phyloP scores from a whole-genome alignment of 2,113 vertebrate genomes.

The Danionella cerebrum region DNA sequence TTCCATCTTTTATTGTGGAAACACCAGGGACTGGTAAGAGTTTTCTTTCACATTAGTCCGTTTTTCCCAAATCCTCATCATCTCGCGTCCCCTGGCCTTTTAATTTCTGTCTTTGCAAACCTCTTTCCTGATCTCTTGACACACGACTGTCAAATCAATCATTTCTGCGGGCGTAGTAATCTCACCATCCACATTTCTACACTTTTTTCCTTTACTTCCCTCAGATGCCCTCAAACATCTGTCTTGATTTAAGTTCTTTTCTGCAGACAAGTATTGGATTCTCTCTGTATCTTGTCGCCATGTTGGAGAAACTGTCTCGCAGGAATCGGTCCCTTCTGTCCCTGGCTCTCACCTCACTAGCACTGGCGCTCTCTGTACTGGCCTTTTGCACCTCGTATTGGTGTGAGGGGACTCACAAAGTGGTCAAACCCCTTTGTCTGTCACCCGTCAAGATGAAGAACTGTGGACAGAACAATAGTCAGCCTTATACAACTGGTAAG shows the following conservation, averaged over 20 bases:
- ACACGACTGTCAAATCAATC: slow-evolving; percentile 27
- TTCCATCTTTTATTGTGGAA: background rate
- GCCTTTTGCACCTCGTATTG: slow-evolving; percentile 77
- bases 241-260: background rate
- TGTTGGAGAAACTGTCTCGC: slow-evolving; percentile 61
- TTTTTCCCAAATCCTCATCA: slow-evolving; percentile 45
- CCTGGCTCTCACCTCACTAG: slow-evolving; percentile 67
- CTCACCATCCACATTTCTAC: background rate
- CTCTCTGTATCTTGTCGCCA: slow-evolving; percentile 29
- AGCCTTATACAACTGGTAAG: slow-evolving; percentile 62
- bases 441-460: slow-evolving; percentile 73
- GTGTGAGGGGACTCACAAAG: slow-evolving; percentile 77
- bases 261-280: background rate
- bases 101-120: slow-evolving; percentile 23
- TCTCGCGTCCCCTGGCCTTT: slow-evolving; percentile 31
- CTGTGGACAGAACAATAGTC: slow-evolving; percentile 66
- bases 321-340: slow-evolving; percentile 68
- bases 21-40: background rate
- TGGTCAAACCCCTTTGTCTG: slow-evolving; percentile 75
- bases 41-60: slow-evolving; percentile 25
- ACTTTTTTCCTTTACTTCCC: background rate
- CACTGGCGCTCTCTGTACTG: slow-evolving; percentile 68
- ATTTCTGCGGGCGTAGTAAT: background rate
- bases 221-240: background rate
- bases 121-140: background rate